Evolutionary conservation across 2,113 vertebrate species (phyloP).

Genomic region (Xenus cinereus): DNA sequence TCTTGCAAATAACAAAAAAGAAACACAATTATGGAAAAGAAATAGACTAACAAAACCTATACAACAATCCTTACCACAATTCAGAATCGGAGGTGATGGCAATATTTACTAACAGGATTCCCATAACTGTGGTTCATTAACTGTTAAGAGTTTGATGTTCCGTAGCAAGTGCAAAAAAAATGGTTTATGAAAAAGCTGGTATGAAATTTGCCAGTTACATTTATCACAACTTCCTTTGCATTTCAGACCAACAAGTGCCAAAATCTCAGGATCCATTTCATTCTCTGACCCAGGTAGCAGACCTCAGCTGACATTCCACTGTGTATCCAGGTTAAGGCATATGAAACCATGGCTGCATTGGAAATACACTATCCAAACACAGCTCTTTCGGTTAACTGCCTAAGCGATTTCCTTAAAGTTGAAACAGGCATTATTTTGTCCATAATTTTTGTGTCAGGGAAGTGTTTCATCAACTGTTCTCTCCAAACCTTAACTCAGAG

Average conservation of each 20-base stretch:
- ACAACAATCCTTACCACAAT: not conserved
- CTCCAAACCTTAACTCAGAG: not conserved
- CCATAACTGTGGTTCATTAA: not conserved
- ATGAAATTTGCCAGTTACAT: not conserved
- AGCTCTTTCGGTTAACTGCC: not conserved
- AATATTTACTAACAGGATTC: not conserved
- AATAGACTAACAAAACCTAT: not conserved
- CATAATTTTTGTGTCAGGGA: not conserved
- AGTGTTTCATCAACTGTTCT: not conserved
- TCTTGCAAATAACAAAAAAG: not conserved
- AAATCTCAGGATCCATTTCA: not conserved
- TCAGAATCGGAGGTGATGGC: not conserved
- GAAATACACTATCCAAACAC: not conserved
- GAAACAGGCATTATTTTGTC: not conserved
- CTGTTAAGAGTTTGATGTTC: not conserved
- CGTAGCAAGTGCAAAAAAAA: not conserved
- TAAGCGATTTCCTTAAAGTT: not conserved
- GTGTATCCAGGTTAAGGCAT: not conserved
- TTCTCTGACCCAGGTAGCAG: not conserved
- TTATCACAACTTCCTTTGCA: not conserved
- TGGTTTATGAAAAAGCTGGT: not conserved
- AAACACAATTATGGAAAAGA: not conserved
- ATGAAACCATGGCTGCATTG: not conserved
- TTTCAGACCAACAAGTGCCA: not conserved
- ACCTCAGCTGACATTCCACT: not conserved